These are phyloP conservation scores for Kryptopterus vitreolus DNA, from an alignment of 2,797 vertebrate species.

Conservation along the genomic window DNA sequence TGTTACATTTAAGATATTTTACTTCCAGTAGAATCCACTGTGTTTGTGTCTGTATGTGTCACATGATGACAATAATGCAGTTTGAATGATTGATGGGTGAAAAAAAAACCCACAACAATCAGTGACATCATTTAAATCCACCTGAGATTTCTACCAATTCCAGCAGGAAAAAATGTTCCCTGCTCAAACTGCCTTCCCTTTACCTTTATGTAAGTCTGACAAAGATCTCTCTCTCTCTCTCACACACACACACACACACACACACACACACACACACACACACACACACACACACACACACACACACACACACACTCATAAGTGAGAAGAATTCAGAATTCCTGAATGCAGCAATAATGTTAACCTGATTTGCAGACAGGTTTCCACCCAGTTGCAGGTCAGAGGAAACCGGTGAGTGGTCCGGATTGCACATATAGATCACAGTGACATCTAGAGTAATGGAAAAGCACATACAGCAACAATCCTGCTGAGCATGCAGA, in stretches of 20 bases:
- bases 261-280: no score
- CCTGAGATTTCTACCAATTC: no score
- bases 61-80: not conserved
- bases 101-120: slow-evolving; percentile 5
- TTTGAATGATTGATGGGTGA: not conserved
- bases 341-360: not conserved
- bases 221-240: not conserved
- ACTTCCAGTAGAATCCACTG: no score
- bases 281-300: no score
- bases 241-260: no score
- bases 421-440: not conserved
- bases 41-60: no score
- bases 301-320: no score
- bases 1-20: no score
- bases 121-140: not conserved
- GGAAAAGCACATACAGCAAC: slow-evolving; percentile 7
- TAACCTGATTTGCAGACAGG: not conserved
- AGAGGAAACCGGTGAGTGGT: not conserved
- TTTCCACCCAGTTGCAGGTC: not conserved
- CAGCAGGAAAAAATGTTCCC: not conserved
- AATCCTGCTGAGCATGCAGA: not conserved
- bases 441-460: slow-evolving; percentile 39
- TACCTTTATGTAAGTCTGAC: not conserved
- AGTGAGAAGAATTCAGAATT: no score
- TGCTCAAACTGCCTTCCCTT: not conserved